Evolutionary conservation across 2,797 vertebrate species (phyloP), one percentile per base, ranked within the genome.

Genomic region (Loris lydekkerianus): DNA sequence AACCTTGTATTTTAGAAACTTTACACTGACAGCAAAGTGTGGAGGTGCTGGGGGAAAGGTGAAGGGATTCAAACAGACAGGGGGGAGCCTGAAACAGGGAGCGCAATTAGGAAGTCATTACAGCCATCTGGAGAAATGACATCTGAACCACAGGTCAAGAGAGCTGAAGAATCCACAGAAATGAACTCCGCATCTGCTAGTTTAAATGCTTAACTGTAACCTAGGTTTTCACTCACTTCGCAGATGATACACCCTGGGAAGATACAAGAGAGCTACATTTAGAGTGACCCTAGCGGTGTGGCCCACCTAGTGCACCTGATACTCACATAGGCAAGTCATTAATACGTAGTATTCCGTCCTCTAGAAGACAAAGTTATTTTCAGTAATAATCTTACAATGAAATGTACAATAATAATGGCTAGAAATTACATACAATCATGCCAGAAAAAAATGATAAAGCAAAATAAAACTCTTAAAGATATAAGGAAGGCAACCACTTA

Each of bases 401-500:
- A 90, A 70, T 43, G 10, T 29, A 69, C 46, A 60, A 20, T 5
- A 77, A 67, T 34, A 89, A 77, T 37, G 18, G 2, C 75, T n/a
- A 73, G 15, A 60, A 78, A 53, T 27, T 91, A 53, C 46, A 67
- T 31, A 34, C 20, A 53, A 49, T 67, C 31, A 69, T 14, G 31
- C 14, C 70, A 65, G 63, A 61, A 14, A 72, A 95, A 82, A n/a
- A 1, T 37, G 25, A 37, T 31, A 77, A 92, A 31, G n/a, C 37
- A 56, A 93, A 75, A 77, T 46, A 86, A 87, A 90, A 80, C 7
- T 46, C 61, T 61, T 69, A 76, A 84, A 72, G 56, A 70, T 17
- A 83, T n/a, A 81, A 60, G 7, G 11, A 76, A 65, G 37, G 7
- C 37, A 91, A 60, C 3, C 49, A 82, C 23, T 65, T 4, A 70